Conservation (phyloP, 2,797 vertebrate genomes). For the Valencia hispanica region DNA sequence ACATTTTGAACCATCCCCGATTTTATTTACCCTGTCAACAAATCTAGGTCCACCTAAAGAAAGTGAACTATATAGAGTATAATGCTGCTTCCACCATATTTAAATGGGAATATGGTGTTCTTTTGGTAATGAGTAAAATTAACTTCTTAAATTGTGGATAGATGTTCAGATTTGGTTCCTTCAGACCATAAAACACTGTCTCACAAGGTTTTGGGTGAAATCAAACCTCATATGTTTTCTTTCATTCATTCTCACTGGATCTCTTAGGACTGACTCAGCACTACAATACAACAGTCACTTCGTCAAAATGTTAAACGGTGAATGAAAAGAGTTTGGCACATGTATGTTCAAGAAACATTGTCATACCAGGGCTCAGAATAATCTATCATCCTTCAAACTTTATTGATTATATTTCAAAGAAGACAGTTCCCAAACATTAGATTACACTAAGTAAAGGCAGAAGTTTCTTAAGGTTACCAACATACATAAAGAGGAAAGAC, state of each 20-base stretch:
- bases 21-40: neutral
- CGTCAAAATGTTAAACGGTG: no score
- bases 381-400: neutral
- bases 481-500: neutral
- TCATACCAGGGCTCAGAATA: neutral
- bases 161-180: neutral
- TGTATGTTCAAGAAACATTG: neutral
- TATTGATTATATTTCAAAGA: neutral
- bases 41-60: neutral
- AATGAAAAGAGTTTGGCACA: neutral
- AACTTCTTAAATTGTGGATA: neutral
- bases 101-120: neutral
- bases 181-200: neutral
- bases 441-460: neutral
- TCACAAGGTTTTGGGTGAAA: neutral
- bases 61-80: neutral
- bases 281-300: neutral
- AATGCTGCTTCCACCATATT: neutral
- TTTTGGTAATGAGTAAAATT: neutral
- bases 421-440: neutral
- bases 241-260: neutral
- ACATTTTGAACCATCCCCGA: neutral
- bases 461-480: neutral
- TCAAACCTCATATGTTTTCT: neutral
- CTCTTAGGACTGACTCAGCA: neutral